A percentile compares a stretch with the other conserved stretches of the same genome.
Conservation (phyloP, 2,888 invertebrate genomes). For the Tetranychus truncatus region DNA sequence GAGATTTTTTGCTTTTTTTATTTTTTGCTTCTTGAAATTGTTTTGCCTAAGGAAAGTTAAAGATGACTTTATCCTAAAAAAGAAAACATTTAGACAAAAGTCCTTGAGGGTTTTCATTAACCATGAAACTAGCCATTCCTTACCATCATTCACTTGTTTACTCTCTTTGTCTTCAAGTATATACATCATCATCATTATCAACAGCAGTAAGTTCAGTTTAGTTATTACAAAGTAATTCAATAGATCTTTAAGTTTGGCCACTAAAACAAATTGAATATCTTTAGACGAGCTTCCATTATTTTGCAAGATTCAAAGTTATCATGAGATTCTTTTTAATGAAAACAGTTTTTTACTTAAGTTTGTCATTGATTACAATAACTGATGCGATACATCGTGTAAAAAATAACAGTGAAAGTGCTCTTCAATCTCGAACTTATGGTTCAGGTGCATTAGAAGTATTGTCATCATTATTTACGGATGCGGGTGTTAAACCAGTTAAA, state of each 20-base stretch:
- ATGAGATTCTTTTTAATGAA: no score
- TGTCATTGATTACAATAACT: no score
- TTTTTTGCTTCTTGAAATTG: background rate
- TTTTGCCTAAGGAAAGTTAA: background rate
- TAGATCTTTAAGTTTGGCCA: no score
- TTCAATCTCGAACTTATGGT: background rate
- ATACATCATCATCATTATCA: background rate
- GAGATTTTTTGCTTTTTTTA: background rate
- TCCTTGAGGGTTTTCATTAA: background rate
- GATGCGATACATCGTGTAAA: background rate
- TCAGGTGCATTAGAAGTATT: background rate
- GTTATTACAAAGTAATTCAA: no score
- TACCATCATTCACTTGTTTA: background rate
- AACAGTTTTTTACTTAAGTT: no score
- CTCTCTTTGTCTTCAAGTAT: background rate
- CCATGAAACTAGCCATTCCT: background rate
- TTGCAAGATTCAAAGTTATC: no score
- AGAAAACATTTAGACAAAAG: background rate
- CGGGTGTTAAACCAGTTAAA: background rate
- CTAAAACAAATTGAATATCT: no score
- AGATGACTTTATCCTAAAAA: background rate
- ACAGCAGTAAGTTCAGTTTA: no score
- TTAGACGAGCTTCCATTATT: no score
- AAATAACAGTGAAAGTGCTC: background rate
- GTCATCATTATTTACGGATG: background rate